Evolutionary conservation across 1,140 invertebrate species (phyloP).

Genomic region (Helicoverpa zea): DNA sequence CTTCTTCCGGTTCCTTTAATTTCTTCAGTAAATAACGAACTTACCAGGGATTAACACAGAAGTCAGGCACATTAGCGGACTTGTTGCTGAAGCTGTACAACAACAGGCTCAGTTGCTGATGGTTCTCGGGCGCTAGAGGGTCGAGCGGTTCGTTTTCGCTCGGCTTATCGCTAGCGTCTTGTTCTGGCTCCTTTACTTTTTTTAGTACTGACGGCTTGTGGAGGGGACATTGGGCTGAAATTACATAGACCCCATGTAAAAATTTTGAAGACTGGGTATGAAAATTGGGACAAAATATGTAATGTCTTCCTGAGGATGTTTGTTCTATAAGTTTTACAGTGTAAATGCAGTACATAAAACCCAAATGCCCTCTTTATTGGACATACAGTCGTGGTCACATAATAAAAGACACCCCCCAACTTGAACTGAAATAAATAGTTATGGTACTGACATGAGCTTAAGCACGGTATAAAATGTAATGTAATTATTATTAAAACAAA

Average conservation of each 20-base stretch:
- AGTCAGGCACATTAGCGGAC: slow-evolving; percentile 93
- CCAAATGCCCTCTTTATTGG: too few relatives aligned
- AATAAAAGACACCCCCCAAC: too few relatives aligned
- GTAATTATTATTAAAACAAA: too few relatives aligned
- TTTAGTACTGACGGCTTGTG: slow-evolving; percentile 73
- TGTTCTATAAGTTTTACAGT: too few relatives aligned
- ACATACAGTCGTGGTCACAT: too few relatives aligned
- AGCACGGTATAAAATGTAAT: too few relatives aligned
- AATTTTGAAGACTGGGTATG: not conserved
- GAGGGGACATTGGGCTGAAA: slow-evolving; percentile 62
- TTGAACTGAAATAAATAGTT: too few relatives aligned
- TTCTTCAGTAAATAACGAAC: too few relatives aligned
- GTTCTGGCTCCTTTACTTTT: slow-evolving; percentile 54
- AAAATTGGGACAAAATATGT: not conserved
- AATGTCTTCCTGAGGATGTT: too few relatives aligned
- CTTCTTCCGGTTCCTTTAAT: too few relatives aligned
- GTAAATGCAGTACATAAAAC: too few relatives aligned
- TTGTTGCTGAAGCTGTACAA: slow-evolving; percentile 96
- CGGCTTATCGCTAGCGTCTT: slow-evolving; percentile 57
- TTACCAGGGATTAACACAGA: slow-evolving; percentile 93
- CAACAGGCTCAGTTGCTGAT: slow-evolving; percentile 95
- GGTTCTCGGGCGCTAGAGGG: slow-evolving; percentile 94
- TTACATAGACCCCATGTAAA: not conserved
- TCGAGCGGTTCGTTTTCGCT: slow-evolving; percentile 86
- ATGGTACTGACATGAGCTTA: too few relatives aligned